phyloP scores from a whole-genome alignment of 2,113 vertebrate genomes.

The Hemiprocne comata region DNA sequence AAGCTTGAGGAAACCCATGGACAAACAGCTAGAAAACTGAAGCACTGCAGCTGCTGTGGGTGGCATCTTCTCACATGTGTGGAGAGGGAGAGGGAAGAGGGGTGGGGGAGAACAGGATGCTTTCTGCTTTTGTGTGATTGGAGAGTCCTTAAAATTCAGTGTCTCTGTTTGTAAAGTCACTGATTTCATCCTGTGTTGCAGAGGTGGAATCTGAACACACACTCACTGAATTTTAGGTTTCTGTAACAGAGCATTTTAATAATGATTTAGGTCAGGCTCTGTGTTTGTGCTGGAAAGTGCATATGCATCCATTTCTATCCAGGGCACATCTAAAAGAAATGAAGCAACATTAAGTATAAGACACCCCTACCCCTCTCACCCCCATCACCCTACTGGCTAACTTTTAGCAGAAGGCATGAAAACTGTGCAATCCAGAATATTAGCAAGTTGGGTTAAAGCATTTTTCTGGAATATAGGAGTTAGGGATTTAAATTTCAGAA shows the following conservation, averaged over 20 bases:
- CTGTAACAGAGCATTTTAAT: background rate
- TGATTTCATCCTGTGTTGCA: background rate
- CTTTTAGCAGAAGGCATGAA: background rate
- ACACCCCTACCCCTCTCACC: background rate
- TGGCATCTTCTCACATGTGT: background rate
- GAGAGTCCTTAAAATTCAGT: background rate
- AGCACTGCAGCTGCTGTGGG: background rate
- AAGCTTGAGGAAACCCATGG: background rate
- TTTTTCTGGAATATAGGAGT: background rate
- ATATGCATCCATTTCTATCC: background rate
- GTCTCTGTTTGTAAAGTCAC: background rate
- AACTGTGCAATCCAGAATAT: background rate
- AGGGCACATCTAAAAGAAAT: background rate
- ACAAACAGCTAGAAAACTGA: background rate
- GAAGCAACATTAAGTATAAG: background rate
- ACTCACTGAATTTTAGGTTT: background rate
- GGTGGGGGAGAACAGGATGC: rapidly evolving
- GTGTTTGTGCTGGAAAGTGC: background rate
- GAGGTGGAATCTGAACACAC: background rate
- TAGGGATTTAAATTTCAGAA: background rate
- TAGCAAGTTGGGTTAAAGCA: background rate
- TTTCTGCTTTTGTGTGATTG: background rate
- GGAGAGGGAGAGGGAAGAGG: background rate
- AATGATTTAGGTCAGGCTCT: background rate
- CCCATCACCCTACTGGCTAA: background rate